phyloP scores from a whole-genome alignment of 2,888 invertebrate genomes.

The Tolmerus cingulatus region DNA sequence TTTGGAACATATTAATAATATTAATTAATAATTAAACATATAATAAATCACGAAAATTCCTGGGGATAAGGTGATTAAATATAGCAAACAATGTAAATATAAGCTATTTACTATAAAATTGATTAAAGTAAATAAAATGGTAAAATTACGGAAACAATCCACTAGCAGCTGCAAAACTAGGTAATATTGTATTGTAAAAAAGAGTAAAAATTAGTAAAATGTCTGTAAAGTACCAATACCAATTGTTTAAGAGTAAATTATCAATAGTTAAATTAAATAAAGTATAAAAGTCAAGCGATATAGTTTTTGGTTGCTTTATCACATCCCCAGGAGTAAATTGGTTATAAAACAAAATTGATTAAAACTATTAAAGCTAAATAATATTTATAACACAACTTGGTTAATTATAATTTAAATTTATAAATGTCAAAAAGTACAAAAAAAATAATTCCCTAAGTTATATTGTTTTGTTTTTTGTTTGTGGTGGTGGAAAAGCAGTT shows the following conservation, averaged over 20 bases:
- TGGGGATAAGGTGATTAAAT: not conserved
- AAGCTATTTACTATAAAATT: not conserved
- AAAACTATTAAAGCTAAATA: slow-evolving; percentile 34
- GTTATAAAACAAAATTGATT: not conserved
- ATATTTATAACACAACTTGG: slow-evolving; percentile 19
- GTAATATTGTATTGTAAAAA: not conserved
- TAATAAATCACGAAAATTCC: slow-evolving; percentile 17
- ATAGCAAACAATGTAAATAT: not conserved
- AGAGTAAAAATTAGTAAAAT: not conserved
- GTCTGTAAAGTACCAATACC: not conserved
- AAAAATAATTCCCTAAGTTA: not conserved
- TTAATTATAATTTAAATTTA: slow-evolving; percentile 11
- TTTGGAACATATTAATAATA: not conserved
- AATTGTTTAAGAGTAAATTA: not conserved
- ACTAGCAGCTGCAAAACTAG: not conserved
- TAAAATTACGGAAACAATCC: not conserved
- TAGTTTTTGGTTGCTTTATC: not conserved
- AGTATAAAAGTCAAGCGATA: not conserved
- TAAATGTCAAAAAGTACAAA: slow-evolving; percentile 1
- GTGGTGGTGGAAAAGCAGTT: not conserved
- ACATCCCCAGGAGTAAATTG: not conserved
- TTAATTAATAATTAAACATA: slow-evolving; percentile 13
- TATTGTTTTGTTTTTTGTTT: slow-evolving; percentile 9
- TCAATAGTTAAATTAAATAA: not conserved
- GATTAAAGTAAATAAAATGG: not conserved